phyloP scores from a whole-genome alignment of 2,797 vertebrate species.

The Malurus leucopterus region DNA sequence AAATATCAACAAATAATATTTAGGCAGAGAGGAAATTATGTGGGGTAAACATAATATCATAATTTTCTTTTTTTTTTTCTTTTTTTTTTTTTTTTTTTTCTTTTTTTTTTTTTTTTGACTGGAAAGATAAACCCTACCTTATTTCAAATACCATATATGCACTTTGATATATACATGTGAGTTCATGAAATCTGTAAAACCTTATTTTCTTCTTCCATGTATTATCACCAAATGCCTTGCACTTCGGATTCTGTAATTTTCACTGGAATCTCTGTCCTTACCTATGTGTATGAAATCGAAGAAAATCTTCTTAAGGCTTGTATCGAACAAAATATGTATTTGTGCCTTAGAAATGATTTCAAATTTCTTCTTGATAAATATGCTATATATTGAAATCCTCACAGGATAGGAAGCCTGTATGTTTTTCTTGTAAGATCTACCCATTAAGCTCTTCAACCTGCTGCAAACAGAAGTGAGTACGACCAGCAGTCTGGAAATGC shows the following conservation, averaged over 20 bases:
- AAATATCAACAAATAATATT: neutral
- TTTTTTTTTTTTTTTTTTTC: neutral
- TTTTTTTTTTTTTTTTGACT: neutral
- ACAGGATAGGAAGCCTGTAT: neutral
- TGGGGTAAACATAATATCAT: neutral
- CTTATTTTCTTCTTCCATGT: fast-evolving
- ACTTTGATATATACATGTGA: neutral
- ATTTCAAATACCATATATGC: neutral
- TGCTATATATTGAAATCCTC: neutral
- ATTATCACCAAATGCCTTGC: neutral
- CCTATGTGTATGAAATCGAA: neutral
- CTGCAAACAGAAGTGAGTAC: neutral
- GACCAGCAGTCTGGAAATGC: neutral
- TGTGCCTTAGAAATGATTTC: neutral
- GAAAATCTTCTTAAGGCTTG: neutral
- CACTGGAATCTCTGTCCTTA: neutral
- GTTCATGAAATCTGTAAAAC: neutral
- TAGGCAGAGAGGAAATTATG: neutral
- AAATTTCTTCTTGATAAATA: neutral
- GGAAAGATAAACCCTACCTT: neutral
- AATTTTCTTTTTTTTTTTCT: neutral
- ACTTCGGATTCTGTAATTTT: neutral
- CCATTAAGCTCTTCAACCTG: neutral
- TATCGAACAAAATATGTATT: neutral
- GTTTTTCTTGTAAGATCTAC: neutral